Evolutionary conservation across 2,797 vertebrate species (phyloP).

Genomic region (Epinephelus awoara): DNA sequence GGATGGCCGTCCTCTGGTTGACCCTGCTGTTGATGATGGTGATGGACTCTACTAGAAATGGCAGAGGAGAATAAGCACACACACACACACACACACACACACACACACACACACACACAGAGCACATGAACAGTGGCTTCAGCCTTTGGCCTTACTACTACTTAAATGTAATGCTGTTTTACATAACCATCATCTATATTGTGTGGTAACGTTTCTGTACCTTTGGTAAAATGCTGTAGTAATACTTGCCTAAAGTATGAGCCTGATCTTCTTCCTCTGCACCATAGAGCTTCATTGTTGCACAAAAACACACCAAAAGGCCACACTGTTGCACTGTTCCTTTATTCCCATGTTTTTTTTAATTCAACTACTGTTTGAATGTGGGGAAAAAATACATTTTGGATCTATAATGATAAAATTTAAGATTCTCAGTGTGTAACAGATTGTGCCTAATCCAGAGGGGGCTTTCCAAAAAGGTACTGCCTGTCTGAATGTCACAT

Average conservation of each 20-base stretch:
- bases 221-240: neutral
- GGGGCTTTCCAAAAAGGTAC: too few species aligned
- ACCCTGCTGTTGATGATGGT: conserved; percentile 50
- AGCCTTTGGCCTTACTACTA: neutral
- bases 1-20: conserved; percentile 51
- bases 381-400: too few species aligned
- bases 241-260: too few species aligned
- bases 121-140: neutral
- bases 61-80: neutral
- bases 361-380: too few species aligned
- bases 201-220: neutral
- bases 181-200: neutral
- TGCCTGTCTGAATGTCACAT: too few species aligned
- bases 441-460: too few species aligned
- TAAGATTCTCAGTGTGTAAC: too few species aligned
- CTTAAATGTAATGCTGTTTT: neutral
- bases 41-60: conserved; percentile 41
- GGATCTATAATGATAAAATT: too few species aligned
- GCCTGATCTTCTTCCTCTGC: neutral
- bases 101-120: conserved; percentile 9
- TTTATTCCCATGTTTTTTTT: too few species aligned
- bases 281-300: neutral
- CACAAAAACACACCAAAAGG: neutral
- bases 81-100: conserved; percentile 14
- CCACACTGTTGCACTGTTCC: too few species aligned